Conservation (phyloP, 2,888 invertebrate species). For the Eulithis testata region DNA sequence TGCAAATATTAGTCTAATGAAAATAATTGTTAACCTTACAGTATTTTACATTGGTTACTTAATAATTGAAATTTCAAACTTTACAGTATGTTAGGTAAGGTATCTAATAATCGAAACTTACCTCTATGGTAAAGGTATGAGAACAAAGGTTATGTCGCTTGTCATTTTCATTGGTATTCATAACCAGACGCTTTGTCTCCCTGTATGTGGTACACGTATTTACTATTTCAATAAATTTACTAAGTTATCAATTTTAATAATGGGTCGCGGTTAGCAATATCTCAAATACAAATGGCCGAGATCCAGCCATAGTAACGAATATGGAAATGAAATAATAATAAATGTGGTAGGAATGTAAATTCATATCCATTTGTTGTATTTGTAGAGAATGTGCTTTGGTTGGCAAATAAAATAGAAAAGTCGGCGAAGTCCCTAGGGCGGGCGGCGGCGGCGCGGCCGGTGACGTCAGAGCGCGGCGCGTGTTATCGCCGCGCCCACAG, state of each 20-base stretch:
- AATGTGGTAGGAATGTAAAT: slow-evolving; percentile 40
- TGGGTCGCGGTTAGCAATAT: slow-evolving; percentile 24
- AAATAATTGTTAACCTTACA: no score
- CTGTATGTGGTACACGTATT: slow-evolving; percentile 22
- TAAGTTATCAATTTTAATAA: slow-evolving; percentile 25
- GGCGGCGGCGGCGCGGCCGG: slow-evolving; percentile 35
- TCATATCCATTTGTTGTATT: slow-evolving; percentile 37
- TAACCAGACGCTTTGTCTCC: slow-evolving; percentile 20
- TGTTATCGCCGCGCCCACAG: slow-evolving; percentile 68
- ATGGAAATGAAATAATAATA: slow-evolving; percentile 29
- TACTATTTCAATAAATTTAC: slow-evolving; percentile 28
- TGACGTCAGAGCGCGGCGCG: slow-evolving; percentile 37
- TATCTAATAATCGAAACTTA: no score
- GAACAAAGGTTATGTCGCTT: slow-evolving; percentile 19
- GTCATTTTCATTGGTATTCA: slow-evolving; percentile 27
- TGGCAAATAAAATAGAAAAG: slow-evolving; percentile 45
- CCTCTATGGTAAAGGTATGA: slow-evolving; percentile 6
- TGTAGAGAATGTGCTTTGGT: slow-evolving; percentile 37
- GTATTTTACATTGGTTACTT: no score
- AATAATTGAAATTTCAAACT: no score
- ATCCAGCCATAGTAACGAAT: slow-evolving; percentile 16
- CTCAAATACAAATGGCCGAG: slow-evolving; percentile 27
- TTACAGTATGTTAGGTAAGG: no score
- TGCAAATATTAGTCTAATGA: no score
- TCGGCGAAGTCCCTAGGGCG: slow-evolving; percentile 39